phyloP scores from a whole-genome alignment of 2,113 vertebrate genomes.

The Dicentrarchus labrax region DNA sequence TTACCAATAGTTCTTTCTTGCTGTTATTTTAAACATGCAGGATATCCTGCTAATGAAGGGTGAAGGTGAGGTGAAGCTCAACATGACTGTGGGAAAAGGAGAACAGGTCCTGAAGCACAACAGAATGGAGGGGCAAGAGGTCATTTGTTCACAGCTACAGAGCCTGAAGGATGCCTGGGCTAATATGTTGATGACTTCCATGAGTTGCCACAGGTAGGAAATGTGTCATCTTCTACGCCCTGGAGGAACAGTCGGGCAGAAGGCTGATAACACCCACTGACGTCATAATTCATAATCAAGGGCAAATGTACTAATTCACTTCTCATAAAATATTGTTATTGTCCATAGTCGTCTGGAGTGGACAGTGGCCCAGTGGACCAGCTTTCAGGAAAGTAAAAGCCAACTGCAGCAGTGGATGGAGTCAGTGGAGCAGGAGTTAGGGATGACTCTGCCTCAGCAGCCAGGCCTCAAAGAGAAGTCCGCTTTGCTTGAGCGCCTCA shows the following conservation, averaged over 20 bases:
- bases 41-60: constrained; percentile 96
- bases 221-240: neutral
- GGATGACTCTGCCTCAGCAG: constrained; percentile 88
- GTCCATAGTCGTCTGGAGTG: constrained; percentile 89
- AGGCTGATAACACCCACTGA: neutral
- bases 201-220: constrained; percentile 91
- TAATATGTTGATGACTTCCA: constrained; percentile 87
- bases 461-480: constrained; percentile 94
- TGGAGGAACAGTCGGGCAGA: too few relatives aligned
- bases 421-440: constrained; percentile 88
- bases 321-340: neutral
- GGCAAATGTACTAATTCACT: neutral
- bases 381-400: constrained; percentile 88
- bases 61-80: constrained; percentile 96
- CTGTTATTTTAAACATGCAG: constrained; percentile 71
- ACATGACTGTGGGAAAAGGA: constrained; percentile 96
- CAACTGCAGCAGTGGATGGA: constrained; percentile 97
- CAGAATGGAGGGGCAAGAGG: constrained; percentile 88
- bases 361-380: constrained; percentile 92
- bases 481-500: constrained; percentile 89
- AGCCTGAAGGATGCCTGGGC: constrained; percentile 90
- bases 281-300: neutral
- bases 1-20: neutral
- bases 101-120: constrained; percentile 92
- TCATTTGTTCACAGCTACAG: constrained; percentile 89